These are phyloP conservation scores for Varanus komodoensis DNA, from an alignment of 2,113 vertebrate species.

Conservation along the genomic window DNA sequence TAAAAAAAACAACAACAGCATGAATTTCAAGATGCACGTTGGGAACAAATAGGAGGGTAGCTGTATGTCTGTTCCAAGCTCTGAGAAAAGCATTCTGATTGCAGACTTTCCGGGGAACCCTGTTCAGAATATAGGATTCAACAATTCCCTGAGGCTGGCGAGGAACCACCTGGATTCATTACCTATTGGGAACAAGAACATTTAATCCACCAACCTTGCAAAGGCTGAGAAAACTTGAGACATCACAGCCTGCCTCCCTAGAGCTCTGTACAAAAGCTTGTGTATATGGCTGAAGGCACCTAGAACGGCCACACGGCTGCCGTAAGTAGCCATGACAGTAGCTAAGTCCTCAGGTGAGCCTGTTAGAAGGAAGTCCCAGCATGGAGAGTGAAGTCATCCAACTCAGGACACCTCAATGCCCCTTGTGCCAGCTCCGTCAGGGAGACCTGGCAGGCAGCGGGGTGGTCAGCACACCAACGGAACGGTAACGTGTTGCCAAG, in stretches of 20 bases:
- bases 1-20: no score
- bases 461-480: not conserved
- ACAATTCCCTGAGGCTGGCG: not conserved
- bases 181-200: not conserved
- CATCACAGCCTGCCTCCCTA: not conserved
- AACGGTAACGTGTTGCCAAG: not conserved
- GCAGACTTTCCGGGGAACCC: not conserved
- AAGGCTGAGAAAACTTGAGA: not conserved
- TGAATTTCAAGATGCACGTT: no score
- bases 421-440: no score
- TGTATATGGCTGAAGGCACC: not conserved
- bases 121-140: not conserved
- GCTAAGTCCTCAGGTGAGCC: not conserved
- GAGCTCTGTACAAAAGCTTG: not conserved
- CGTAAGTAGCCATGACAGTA: not conserved
- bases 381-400: not conserved
- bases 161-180: not conserved
- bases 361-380: not conserved
- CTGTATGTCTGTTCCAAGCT: no score
- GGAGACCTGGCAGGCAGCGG: no score
- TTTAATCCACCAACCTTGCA: not conserved
- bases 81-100: no score
- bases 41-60: no score
- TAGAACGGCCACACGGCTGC: not conserved
- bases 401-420: not conserved